These are phyloP conservation scores for Virgularia gustaviana DNA, from an alignment of 92 coral and sea anemone species.

Conservation along the genomic window DNA sequence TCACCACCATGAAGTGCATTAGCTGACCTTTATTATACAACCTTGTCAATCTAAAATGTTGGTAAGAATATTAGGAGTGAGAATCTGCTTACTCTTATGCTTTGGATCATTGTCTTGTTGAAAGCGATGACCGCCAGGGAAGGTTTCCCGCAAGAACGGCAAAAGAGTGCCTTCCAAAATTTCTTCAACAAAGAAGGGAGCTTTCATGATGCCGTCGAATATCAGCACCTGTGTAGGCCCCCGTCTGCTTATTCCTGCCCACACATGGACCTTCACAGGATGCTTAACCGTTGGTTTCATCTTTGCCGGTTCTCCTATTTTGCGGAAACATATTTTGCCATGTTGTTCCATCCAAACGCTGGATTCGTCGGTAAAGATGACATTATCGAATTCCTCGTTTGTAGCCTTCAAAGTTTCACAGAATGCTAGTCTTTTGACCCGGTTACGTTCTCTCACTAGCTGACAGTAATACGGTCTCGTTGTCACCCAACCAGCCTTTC, in stretches of 20 bases:
- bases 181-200: slow-evolving; percentile 18
- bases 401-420: slow-evolving; percentile 33
- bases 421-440: slow-evolving; percentile 30
- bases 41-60: no score
- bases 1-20: no score
- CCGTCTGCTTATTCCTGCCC: slow-evolving; percentile 51
- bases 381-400: no score
- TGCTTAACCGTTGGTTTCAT: slow-evolving; percentile 50
- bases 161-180: slow-evolving; percentile 1
- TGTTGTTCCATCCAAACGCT: slow-evolving; percentile 45
- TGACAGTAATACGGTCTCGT: slow-evolving; percentile 28
- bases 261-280: slow-evolving; percentile 54
- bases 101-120: slow-evolving; percentile 39
- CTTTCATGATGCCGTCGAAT: slow-evolving; percentile 41
- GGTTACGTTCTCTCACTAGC: slow-evolving; percentile 35
- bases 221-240: slow-evolving; percentile 41
- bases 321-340: slow-evolving; percentile 34
- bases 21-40: no score
- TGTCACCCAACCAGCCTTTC: slow-evolving; percentile 31
- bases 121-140: slow-evolving; percentile 42
- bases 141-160: slow-evolving; percentile 29
- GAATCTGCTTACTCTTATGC: slow-evolving; percentile 17
- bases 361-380: slow-evolving; percentile 54
- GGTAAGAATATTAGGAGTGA: no score
- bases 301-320: slow-evolving; percentile 42